Evolutionary conservation across 2,888 invertebrate species (phyloP).

Genomic region (Agrotis clavis): DNA sequence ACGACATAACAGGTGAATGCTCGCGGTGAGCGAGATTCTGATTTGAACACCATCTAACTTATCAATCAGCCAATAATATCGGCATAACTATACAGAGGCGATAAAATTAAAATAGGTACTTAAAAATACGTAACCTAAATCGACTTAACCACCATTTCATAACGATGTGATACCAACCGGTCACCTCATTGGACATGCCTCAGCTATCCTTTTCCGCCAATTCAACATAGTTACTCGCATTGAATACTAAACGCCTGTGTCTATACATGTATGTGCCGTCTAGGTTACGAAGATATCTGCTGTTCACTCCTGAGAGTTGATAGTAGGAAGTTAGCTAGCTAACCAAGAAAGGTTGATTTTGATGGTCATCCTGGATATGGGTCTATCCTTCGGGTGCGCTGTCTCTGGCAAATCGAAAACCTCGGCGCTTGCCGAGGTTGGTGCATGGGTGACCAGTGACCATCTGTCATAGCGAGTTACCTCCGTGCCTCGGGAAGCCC

Average conservation of each 20-base stretch:
- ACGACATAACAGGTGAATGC: too few relatives aligned
- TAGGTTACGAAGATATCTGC: constrained; percentile 4
- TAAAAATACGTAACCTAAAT: not conserved
- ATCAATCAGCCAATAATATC: too few relatives aligned
- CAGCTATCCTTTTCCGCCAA: constrained; percentile 25
- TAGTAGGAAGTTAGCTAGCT: not conserved
- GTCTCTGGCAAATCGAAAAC: too few relatives aligned
- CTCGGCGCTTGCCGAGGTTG: too few relatives aligned
- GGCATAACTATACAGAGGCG: too few relatives aligned
- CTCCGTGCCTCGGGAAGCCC: too few relatives aligned
- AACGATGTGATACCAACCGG: not conserved
- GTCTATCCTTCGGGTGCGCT: too few relatives aligned
- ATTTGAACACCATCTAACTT: too few relatives aligned
- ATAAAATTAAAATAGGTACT: not conserved
- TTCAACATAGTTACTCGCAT: not conserved
- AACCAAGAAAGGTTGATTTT: not conserved
- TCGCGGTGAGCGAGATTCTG: too few relatives aligned
- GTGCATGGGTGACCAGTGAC: too few relatives aligned
- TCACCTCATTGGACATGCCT: not conserved
- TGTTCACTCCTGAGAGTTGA: not conserved
- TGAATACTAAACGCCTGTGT: constrained; percentile 22
- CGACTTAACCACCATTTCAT: not conserved
- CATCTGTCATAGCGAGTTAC: too few relatives aligned
- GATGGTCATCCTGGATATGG: too few relatives aligned
- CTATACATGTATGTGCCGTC: not conserved